These are phyloP conservation scores for Borostomias antarcticus DNA, from an alignment of 2,797 vertebrate species.

Conservation along the genomic window DNA sequence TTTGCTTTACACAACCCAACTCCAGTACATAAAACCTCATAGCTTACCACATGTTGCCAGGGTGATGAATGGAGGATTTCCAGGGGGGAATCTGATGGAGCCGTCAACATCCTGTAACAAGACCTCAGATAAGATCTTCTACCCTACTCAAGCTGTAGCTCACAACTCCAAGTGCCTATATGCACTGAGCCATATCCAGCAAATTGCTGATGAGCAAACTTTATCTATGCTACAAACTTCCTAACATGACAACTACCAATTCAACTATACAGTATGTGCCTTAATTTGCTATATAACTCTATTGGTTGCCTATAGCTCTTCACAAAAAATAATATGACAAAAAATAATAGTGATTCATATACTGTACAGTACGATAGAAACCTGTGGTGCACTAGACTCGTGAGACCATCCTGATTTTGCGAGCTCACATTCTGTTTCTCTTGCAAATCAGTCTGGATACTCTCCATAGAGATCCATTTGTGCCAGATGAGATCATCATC, in stretches of 20 bases:
- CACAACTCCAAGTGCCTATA: too few species aligned
- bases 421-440: too few species aligned
- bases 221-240: conserved; percentile 4
- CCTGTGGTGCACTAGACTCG: too few species aligned
- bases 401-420: too few species aligned
- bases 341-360: too few species aligned
- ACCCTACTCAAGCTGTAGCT: too few species aligned
- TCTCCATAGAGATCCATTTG: too few species aligned
- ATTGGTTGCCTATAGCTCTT: conserved; percentile 34
- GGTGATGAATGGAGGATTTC: conserved; percentile 47
- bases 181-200: background rate
- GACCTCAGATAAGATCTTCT: conserved; percentile 30
- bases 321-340: background rate
- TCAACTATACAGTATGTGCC: too few species aligned
- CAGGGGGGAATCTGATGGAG: conserved; percentile 25
- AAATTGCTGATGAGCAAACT: conserved; percentile 26
- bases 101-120: conserved; percentile 26
- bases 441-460: too few species aligned
- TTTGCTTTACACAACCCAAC: conserved; percentile 51
- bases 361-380: too few species aligned
- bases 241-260: conserved; percentile 40
- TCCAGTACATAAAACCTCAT: conserved; percentile 37
- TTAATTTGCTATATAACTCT: conserved; percentile 29
- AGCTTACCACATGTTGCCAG: conserved; percentile 49
- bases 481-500: too few species aligned